Percentiles rank a stretch among this genome's conserved stretches.
Conservation (phyloP, 30 jellyfish, hydroid and myxozoan genomes). For the Pseudorhiza aurosa region DNA sequence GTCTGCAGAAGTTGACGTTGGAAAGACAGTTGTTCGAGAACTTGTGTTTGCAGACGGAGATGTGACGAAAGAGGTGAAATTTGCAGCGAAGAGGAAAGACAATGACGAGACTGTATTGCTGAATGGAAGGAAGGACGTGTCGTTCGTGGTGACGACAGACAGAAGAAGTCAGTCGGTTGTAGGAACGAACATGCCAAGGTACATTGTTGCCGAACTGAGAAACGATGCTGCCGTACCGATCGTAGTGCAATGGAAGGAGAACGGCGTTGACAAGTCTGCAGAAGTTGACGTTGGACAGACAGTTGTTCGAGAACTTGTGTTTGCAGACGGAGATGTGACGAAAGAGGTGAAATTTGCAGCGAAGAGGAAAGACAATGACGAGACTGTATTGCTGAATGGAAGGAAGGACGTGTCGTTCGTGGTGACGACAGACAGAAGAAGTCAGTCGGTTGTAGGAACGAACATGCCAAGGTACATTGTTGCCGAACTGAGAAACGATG, state of each 20-base stretch:
- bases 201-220: not conserved
- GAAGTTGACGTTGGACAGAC: slow-evolving; percentile 1
- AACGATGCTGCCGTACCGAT: slow-evolving; percentile 10
- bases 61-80: not conserved
- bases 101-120: not conserved
- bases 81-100: not conserved
- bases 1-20: not conserved
- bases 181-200: not conserved
- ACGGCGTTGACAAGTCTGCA: not conserved
- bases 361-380: not conserved
- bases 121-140: not conserved
- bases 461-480: not conserved
- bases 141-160: not conserved
- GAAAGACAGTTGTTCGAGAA: not conserved
- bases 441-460: not conserved
- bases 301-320: not conserved
- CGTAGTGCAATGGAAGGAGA: not conserved
- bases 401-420: not conserved
- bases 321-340: slow-evolving; percentile 6
- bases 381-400: not conserved
- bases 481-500: not conserved
- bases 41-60: not conserved
- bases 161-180: not conserved
- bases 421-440: not conserved
- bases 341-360: slow-evolving; percentile 5